Evolutionary conservation across 1,140 invertebrate genomes (phyloP).

Genomic region (Vanessa atalanta): DNA sequence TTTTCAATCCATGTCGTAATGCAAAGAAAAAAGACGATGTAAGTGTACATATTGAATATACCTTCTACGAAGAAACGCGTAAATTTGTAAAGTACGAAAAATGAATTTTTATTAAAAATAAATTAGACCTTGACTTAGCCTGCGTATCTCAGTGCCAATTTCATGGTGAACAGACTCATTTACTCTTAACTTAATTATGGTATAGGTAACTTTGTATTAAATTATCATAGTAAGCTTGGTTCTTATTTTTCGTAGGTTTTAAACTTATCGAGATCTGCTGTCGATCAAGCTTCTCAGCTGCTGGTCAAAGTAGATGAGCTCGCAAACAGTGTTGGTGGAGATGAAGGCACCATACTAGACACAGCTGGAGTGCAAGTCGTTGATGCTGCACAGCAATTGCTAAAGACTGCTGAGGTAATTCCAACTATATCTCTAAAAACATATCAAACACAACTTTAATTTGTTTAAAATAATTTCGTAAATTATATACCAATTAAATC

Average conservation of each 20-base stretch:
- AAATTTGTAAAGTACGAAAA: too few species aligned
- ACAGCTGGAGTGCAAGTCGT: slow-evolving; percentile 26
- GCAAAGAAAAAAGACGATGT: slow-evolving; percentile 38
- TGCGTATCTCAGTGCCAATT: too few species aligned
- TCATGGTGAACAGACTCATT: too few species aligned
- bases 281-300: slow-evolving; percentile 26
- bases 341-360: slow-evolving; percentile 26
- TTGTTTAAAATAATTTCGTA: background rate
- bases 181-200: too few species aligned
- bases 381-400: slow-evolving; percentile 39
- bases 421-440: background rate
- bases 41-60: slow-evolving; percentile 6
- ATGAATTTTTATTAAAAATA: too few species aligned
- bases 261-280: slow-evolving; percentile 15
- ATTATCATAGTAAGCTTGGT: background rate
- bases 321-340: slow-evolving; percentile 25
- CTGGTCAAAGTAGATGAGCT: slow-evolving; percentile 33
- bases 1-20: slow-evolving; percentile 36
- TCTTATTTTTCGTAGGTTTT: background rate
- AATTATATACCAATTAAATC: background rate
- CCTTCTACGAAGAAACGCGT: too few species aligned
- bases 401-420: slow-evolving; percentile 44
- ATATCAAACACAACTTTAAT: background rate
- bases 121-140: too few species aligned
- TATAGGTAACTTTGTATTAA: too few species aligned